phyloP scores from a whole-genome alignment of 2,888 invertebrate genomes.

The Tinea pellionella region DNA sequence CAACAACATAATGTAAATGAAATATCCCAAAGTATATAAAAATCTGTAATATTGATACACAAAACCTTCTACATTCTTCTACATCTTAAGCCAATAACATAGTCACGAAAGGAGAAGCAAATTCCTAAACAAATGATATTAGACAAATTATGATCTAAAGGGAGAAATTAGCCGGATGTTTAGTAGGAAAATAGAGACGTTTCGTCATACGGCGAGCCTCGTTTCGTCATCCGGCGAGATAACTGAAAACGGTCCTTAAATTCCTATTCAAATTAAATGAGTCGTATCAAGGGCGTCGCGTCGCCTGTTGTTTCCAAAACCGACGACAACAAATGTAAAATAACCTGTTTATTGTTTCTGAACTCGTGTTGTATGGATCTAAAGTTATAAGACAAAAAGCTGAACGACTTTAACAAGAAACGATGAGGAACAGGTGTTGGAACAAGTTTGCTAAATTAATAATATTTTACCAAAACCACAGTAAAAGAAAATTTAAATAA shows the following conservation, averaged over 20 bases:
- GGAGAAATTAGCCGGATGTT: conserved; percentile 6
- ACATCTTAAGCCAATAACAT: too few relatives aligned
- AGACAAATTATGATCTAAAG: neutral
- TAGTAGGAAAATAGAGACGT: conserved; percentile 7
- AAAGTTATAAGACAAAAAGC: neutral
- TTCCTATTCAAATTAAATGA: conserved; percentile 13
- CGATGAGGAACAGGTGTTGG: neutral
- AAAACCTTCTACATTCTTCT: too few relatives aligned
- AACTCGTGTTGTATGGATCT: neutral
- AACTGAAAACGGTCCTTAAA: neutral
- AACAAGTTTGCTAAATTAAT: neutral
- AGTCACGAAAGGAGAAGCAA: neutral
- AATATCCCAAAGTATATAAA: too few relatives aligned
- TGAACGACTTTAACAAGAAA: neutral
- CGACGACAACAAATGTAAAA: conserved; percentile 10
- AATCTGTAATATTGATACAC: too few relatives aligned
- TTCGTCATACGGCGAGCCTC: too few relatives aligned
- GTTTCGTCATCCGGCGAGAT: conserved; percentile 9
- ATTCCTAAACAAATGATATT: neutral
- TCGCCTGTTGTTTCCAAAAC: neutral
- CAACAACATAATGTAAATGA: too few relatives aligned
- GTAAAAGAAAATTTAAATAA: too few relatives aligned
- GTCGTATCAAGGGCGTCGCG: neutral
- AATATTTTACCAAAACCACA: too few relatives aligned
- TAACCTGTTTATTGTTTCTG: conserved; percentile 9